Conservation (phyloP, 2,888 invertebrate genomes). For the Thera obeliscata region DNA sequence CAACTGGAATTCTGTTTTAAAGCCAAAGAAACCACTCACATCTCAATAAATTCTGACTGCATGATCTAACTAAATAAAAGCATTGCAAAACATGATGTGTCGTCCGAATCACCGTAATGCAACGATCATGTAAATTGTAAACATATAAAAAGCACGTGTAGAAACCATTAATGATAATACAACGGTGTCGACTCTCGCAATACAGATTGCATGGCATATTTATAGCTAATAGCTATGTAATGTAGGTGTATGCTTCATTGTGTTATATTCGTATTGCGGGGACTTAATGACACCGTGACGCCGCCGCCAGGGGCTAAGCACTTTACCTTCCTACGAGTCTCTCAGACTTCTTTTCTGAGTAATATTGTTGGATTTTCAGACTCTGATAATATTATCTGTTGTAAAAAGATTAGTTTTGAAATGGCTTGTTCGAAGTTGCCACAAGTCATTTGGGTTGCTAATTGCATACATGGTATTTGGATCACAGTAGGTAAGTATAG, state of each 20-base stretch:
- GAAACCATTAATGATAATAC: constrained; percentile 31
- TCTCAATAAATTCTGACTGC: background rate
- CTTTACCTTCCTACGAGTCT: constrained; percentile 16
- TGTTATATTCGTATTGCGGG: constrained; percentile 16
- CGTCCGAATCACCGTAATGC: constrained; percentile 8
- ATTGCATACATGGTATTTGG: background rate
- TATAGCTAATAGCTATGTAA: constrained; percentile 3
- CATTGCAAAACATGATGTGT: background rate
- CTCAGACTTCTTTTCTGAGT: constrained; percentile 11
- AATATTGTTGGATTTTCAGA: constrained; percentile 10
- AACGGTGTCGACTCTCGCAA: constrained; percentile 34
- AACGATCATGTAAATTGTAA: constrained; percentile 10
- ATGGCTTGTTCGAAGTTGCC: background rate
- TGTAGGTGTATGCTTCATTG: constrained; percentile 17
- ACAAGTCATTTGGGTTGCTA: background rate
- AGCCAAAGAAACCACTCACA: background rate
- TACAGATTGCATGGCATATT: constrained; percentile 18
- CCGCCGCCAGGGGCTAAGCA: constrained; percentile 13
- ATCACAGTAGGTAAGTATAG: background rate
- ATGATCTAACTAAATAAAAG: background rate
- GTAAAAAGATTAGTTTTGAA: background rate
- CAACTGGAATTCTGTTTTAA: background rate
- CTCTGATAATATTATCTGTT: background rate
- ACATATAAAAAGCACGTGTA: constrained; percentile 34
- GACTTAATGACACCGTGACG: constrained; percentile 12